Conservation (phyloP, 2,888 invertebrate species). For the Zhengitettix transpicula region DNA sequence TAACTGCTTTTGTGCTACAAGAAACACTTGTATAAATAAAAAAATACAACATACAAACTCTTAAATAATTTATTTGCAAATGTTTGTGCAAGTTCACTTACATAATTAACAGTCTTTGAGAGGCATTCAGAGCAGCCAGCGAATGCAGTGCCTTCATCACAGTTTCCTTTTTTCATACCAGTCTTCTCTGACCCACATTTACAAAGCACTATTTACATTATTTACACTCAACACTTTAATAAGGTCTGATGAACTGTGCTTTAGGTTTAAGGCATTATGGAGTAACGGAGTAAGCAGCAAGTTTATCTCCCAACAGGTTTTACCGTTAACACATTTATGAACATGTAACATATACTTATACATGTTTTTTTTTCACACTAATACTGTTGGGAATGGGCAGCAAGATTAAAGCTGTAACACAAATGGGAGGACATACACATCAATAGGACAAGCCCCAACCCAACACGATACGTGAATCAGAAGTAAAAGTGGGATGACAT, state of each 20-base stretch:
- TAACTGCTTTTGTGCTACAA: neutral
- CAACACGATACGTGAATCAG: neutral
- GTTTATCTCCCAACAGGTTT: constrained; percentile 24
- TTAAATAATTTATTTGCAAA: constrained; percentile 17
- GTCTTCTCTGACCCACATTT: constrained; percentile 25
- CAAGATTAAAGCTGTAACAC: no score
- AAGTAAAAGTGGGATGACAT: neutral
- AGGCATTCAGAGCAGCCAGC: constrained; percentile 6
- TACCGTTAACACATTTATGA: neutral
- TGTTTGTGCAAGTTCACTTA: constrained; percentile 13
- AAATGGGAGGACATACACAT: no score
- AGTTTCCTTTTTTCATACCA: constrained; percentile 8
- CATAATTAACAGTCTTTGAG: constrained; percentile 13
- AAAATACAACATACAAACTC: constrained; percentile 7
- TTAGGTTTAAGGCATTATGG: constrained; percentile 11
- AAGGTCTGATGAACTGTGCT: constrained; percentile 9
- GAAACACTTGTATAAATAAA: neutral
- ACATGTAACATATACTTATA: no score
- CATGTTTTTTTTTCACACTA: no score
- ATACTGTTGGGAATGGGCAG: no score
- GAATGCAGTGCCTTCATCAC: constrained; percentile 10
- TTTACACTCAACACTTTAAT: constrained; percentile 31
- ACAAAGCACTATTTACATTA: constrained; percentile 38
- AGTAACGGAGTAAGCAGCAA: constrained; percentile 11
- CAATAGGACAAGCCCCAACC: neutral